A percentile compares a stretch with the other conserved stretches of the same genome.
Evolutionary conservation across 2,888 invertebrate species (phyloP).

Genomic region (Acronicta leporina): DNA sequence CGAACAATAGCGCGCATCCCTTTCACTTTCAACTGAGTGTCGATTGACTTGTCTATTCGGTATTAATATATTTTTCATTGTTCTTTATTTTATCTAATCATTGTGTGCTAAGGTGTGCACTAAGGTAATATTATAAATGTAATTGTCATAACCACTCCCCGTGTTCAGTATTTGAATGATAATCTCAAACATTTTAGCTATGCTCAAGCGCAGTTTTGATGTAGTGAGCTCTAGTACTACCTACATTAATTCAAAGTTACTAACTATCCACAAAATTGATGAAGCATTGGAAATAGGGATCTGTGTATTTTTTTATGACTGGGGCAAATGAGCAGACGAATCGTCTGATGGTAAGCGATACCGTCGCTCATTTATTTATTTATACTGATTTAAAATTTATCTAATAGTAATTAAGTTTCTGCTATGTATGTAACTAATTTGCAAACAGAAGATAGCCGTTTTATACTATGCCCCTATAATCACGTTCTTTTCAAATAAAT

Average conservation of each 20-base stretch:
- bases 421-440: constrained; percentile 2
- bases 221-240: not conserved
- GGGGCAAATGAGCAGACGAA: no score
- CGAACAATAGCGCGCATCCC: constrained; percentile 77
- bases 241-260: not conserved
- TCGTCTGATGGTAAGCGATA: no score
- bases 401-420: not conserved
- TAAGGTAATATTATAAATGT: not conserved
- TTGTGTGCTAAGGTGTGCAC: constrained; percentile 15
- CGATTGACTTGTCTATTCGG: constrained; percentile 73
- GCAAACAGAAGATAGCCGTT: constrained; percentile 17
- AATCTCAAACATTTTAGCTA: no score
- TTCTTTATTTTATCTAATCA: constrained; percentile 43
- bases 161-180: no score
- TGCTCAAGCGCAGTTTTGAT: not conserved
- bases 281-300: no score
- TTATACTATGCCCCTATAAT: constrained; percentile 41
- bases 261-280: not conserved
- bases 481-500: constrained; percentile 50
- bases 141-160: not conserved
- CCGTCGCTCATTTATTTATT: no score
- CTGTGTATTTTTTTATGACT: no score
- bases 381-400: no score
- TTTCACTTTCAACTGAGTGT: constrained; percentile 83
- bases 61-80: constrained; percentile 59